Conservation (phyloP, 2,888 invertebrate species). For the Conchocele bisecta region DNA sequence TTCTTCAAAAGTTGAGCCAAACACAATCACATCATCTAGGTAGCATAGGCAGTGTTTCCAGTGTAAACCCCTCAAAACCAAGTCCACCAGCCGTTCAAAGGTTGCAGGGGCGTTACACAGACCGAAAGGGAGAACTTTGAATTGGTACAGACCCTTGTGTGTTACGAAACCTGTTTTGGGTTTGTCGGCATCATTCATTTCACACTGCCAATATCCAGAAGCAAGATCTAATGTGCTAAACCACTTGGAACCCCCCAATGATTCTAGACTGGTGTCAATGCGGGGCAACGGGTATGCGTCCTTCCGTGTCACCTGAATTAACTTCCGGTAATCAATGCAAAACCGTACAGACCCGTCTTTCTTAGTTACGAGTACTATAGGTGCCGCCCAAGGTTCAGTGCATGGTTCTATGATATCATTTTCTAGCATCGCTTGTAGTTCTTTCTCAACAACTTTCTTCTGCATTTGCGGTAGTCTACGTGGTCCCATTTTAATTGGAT, state of each 20-base stretch:
- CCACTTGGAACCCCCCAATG: not conserved
- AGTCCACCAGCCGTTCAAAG: constrained; percentile 13
- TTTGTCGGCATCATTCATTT: not conserved
- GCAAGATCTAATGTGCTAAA: not conserved
- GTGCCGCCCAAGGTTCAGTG: not conserved
- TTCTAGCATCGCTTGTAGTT: not conserved
- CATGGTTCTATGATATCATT: not conserved
- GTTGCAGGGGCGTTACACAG: constrained; percentile 19
- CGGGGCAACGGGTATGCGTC: not conserved
- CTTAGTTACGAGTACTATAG: not conserved
- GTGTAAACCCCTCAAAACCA: not conserved
- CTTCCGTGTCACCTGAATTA: constrained; percentile 12
- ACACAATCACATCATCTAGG: constrained; percentile 17
- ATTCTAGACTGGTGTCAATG: not conserved
- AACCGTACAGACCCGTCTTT: constrained; percentile 7
- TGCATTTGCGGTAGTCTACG: not conserved
- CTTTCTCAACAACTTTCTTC: not conserved
- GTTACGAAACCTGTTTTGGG: constrained; percentile 4
- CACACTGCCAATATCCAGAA: not conserved
- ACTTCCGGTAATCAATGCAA: constrained; percentile 36
- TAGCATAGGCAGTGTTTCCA: constrained; percentile 18
- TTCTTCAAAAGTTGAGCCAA: constrained; percentile 13
- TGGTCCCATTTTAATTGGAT: not conserved
- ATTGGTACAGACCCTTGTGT: not conserved
- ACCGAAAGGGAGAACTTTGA: constrained; percentile 22